These are phyloP conservation scores for Blomia tropicalis DNA, from an alignment of 2,888 invertebrate genomes.

Conservation along the genomic window DNA sequence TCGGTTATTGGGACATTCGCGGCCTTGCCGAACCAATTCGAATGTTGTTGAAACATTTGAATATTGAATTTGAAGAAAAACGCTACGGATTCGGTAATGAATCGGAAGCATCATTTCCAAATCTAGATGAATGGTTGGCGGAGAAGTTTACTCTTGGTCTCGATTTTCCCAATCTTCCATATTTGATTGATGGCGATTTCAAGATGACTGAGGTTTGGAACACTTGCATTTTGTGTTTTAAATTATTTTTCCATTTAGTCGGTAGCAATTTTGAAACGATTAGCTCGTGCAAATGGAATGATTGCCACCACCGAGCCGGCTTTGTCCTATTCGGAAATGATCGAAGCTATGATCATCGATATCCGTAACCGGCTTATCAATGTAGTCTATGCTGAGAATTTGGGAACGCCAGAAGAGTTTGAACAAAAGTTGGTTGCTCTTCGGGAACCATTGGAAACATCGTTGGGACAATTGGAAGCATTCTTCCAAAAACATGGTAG, in stretches of 20 bases:
- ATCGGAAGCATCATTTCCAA: slow-evolving; percentile 30
- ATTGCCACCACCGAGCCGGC: slow-evolving; percentile 25
- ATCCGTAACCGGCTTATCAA: neutral
- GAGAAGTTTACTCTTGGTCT: slow-evolving; percentile 36
- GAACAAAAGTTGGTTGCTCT: neutral
- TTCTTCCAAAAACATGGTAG: too few relatives aligned
- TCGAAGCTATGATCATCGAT: slow-evolving; percentile 27
- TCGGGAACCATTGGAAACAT: neutral
- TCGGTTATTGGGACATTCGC: slow-evolving; percentile 30
- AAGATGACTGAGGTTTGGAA: slow-evolving; percentile 32
- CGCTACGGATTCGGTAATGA: slow-evolving; percentile 37
- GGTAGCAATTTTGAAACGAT: slow-evolving; percentile 28
- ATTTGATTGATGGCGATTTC: slow-evolving; percentile 36
- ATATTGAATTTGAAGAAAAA: slow-evolving; percentile 38
- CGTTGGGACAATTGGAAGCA: slow-evolving; percentile 24
- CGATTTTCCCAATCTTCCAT: slow-evolving; percentile 37
- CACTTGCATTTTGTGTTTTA: neutral
- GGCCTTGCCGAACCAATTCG: slow-evolving; percentile 33
- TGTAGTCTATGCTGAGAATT: neutral
- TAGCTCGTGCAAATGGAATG: slow-evolving; percentile 28
- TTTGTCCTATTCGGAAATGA: slow-evolving; percentile 25
- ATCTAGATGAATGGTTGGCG: slow-evolving; percentile 32
- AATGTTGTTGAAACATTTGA: slow-evolving; percentile 36
- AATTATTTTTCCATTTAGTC: slow-evolving; percentile 12
- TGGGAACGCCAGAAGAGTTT: slow-evolving; percentile 5